Conservation (phyloP, 2,113 vertebrate genomes). For the Ifrita kowaldi region DNA sequence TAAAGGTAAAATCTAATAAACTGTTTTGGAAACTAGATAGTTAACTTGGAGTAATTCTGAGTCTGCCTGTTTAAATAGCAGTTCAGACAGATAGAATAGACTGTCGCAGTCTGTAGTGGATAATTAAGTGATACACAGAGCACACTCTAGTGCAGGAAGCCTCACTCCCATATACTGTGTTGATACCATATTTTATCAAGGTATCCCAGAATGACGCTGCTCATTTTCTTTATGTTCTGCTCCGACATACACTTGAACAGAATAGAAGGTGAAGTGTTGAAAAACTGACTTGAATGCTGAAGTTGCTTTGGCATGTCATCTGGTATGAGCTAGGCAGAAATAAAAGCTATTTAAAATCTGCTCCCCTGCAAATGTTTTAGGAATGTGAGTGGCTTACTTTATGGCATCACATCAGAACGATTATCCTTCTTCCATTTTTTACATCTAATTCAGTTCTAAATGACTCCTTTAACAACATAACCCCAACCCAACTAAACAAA, state of each 20-base stretch:
- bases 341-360: neutral
- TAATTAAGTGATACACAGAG: neutral
- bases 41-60: neutral
- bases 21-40: neutral
- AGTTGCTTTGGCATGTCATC: neutral
- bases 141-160: neutral
- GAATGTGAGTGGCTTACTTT: neutral
- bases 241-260: neutral
- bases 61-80: neutral
- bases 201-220: neutral
- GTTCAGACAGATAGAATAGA: neutral
- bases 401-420: neutral
- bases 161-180: neutral
- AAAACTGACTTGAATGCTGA: neutral
- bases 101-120: neutral
- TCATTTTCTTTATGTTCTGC: neutral
- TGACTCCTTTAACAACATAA: neutral
- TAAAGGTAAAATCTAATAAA: neutral
- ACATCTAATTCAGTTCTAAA: neutral
- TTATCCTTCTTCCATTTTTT: neutral
- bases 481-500: neutral
- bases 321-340: neutral
- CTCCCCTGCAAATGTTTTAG: neutral
- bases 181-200: neutral
- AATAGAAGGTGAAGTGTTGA: neutral